Conservation (phyloP, 2,888 invertebrate genomes). For the Chrysolina americana region DNA sequence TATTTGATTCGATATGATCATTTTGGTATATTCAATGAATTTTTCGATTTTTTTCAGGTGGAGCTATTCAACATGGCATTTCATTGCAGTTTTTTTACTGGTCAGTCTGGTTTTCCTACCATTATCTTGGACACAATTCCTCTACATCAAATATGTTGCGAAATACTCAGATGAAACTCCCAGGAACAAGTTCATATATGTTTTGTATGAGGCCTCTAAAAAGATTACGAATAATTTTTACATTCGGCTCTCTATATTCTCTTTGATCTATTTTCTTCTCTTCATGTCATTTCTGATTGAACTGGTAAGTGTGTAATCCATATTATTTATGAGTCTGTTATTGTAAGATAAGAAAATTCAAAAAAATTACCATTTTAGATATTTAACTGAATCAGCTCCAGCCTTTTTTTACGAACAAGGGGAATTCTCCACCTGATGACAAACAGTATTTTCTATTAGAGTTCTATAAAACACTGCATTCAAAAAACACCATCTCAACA, state of each 20-base stretch:
- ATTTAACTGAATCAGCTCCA: no score
- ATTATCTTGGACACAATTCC: constrained; percentile 80
- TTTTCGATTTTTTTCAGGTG: constrained; percentile 54
- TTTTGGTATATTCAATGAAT: neutral
- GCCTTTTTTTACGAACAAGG: no score
- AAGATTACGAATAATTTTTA: constrained; percentile 76
- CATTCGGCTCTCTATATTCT: constrained; percentile 77
- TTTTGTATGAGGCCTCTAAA: constrained; percentile 76
- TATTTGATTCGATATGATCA: no score
- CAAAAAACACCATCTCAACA: no score
- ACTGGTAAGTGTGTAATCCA: constrained; percentile 69
- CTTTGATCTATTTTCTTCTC: constrained; percentile 77
- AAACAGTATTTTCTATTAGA: no score
- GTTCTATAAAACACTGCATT: no score
- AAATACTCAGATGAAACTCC: constrained; percentile 73
- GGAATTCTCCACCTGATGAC: no score
- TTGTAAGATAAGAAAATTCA: constrained; percentile 6
- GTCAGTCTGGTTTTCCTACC: constrained; percentile 77
- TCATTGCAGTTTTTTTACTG: constrained; percentile 68
- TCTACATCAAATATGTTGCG: constrained; percentile 53
- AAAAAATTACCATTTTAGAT: neutral
- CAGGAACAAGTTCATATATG: constrained; percentile 70
- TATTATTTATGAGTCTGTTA: neutral
- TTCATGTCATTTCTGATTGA: constrained; percentile 78
- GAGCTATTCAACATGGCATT: constrained; percentile 69